phyloP scores from a whole-genome alignment of 2,888 invertebrate genomes.

The Adela reaumurella region DNA sequence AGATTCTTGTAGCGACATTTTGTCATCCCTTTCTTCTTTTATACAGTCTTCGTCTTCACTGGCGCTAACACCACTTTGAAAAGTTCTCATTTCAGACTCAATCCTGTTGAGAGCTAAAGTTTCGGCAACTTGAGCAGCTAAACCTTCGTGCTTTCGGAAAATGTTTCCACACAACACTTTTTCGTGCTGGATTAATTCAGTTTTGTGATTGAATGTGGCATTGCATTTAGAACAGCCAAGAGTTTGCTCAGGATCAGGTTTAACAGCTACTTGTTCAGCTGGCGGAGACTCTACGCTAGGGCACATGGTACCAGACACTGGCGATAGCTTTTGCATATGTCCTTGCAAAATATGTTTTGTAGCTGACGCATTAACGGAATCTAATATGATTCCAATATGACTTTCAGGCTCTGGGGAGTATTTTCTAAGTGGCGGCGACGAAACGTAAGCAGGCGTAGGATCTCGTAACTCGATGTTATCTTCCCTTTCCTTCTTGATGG shows the following conservation, averaged over 20 bases:
- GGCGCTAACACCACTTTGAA: slow-evolving; percentile 51
- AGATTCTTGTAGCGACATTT: slow-evolving; percentile 54
- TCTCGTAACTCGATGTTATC: slow-evolving; percentile 17
- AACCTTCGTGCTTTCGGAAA: slow-evolving; percentile 65
- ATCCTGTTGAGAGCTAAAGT: slow-evolving; percentile 55
- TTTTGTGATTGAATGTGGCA: slow-evolving; percentile 53
- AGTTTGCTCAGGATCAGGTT: slow-evolving; percentile 36
- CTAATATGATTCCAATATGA: slow-evolving; percentile 43
- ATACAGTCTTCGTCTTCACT: slow-evolving; percentile 61
- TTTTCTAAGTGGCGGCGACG: slow-evolving; percentile 6
- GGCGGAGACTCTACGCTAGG: slow-evolving; percentile 33
- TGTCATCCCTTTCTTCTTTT: slow-evolving; percentile 47
- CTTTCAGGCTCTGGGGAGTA: slow-evolving; percentile 1
- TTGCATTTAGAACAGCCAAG: slow-evolving; percentile 59
- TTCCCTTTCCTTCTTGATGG: slow-evolving; percentile 44
- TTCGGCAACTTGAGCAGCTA: slow-evolving; percentile 74
- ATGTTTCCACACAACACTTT: slow-evolving; percentile 57
- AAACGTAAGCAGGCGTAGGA: slow-evolving; percentile 9
- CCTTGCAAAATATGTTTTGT: slow-evolving; percentile 70
- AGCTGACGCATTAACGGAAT: slow-evolving; percentile 71
- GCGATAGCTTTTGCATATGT: slow-evolving; percentile 64
- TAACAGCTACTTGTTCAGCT: slow-evolving; percentile 26
- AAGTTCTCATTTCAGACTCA: slow-evolving; percentile 47
- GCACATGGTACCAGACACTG: slow-evolving; percentile 45
- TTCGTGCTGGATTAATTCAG: slow-evolving; percentile 69